Evolutionary conservation across 1,140 invertebrate genomes (phyloP).

Genomic region (Himalopsyche phryganea): DNA sequence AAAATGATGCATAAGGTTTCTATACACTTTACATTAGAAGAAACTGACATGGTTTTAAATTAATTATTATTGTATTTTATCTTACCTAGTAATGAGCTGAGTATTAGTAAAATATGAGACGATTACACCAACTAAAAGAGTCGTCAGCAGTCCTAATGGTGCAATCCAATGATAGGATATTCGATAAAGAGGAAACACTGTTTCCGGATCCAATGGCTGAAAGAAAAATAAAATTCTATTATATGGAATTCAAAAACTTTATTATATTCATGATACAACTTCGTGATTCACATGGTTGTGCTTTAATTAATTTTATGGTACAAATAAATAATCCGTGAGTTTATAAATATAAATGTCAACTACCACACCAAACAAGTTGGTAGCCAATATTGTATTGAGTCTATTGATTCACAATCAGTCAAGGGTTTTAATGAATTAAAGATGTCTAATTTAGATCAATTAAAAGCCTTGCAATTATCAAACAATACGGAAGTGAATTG

Average conservation of each 20-base stretch:
- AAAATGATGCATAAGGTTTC: too few relatives aligned
- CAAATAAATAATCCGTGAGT: neutral
- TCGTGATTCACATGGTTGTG: neutral
- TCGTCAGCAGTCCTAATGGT: slow-evolving; percentile 51
- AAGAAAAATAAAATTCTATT: slow-evolving; percentile 30
- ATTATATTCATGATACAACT: neutral
- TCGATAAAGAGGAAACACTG: slow-evolving; percentile 66
- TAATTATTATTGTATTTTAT: too few relatives aligned
- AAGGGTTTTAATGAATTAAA: too few relatives aligned
- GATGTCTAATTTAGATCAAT: too few relatives aligned
- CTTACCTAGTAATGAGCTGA: slow-evolving; percentile 5
- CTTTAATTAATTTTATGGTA: neutral
- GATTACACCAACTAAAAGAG: slow-evolving; percentile 40
- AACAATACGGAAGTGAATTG: too few relatives aligned
- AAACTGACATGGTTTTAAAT: too few relatives aligned
- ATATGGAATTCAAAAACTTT: neutral
- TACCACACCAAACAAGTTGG: too few relatives aligned
- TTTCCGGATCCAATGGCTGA: slow-evolving; percentile 42
- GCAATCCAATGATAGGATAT: slow-evolving; percentile 77
- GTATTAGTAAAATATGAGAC: slow-evolving; percentile 25
- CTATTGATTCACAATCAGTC: too few relatives aligned
- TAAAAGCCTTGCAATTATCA: too few relatives aligned
- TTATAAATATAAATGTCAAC: neutral
- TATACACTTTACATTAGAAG: too few relatives aligned
- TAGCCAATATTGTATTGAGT: too few relatives aligned